phyloP scores from a whole-genome alignment of 2,888 invertebrate genomes.

The Rhabditophanes sp. region DNA sequence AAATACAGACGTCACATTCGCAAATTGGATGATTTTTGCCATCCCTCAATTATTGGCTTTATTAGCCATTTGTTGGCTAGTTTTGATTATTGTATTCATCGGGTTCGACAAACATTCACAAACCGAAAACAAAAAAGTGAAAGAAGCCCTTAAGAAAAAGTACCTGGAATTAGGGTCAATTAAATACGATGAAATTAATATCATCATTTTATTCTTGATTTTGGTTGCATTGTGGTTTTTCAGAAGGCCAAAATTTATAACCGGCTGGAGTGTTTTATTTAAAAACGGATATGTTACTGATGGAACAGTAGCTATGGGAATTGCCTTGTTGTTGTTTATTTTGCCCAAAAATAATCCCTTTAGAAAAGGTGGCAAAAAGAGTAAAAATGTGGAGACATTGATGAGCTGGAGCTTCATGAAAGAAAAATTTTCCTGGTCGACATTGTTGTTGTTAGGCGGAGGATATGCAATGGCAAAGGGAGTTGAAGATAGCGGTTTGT shows the following conservation, averaged over 20 bases:
- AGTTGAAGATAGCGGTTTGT: slow-evolving; percentile 16
- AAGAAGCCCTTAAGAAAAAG: slow-evolving; percentile 11
- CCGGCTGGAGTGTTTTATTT: slow-evolving; percentile 44
- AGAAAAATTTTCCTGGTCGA: slow-evolving; percentile 22
- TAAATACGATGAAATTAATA: slow-evolving; percentile 17
- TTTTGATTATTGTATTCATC: slow-evolving; percentile 34
- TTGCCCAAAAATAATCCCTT: slow-evolving; percentile 23
- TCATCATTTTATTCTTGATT: slow-evolving; percentile 13
- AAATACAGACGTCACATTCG: slow-evolving; percentile 14
- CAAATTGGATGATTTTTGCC: slow-evolving; percentile 20
- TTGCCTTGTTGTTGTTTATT: slow-evolving; percentile 19
- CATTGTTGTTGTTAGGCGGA: slow-evolving; percentile 25
- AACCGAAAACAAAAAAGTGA: slow-evolving; percentile 1
- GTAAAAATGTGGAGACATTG: slow-evolving; percentile 43
- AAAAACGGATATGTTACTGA: slow-evolving; percentile 26
- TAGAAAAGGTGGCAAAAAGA: not conserved
- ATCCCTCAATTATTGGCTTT: slow-evolving; percentile 19
- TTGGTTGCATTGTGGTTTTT: slow-evolving; percentile 33
- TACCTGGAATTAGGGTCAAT: slow-evolving; percentile 17
- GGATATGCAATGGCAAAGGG: slow-evolving; percentile 24
- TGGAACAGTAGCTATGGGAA: slow-evolving; percentile 18
- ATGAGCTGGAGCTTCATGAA: slow-evolving; percentile 22
- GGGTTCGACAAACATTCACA: slow-evolving; percentile 16
- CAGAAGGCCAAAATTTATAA: slow-evolving; percentile 41
- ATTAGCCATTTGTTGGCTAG: slow-evolving; percentile 40